Evolutionary conservation across 2,797 vertebrate genomes (phyloP), one percentile per base, ranked within the genome.

Genomic region (Macroramphosus scolopax): DNA sequence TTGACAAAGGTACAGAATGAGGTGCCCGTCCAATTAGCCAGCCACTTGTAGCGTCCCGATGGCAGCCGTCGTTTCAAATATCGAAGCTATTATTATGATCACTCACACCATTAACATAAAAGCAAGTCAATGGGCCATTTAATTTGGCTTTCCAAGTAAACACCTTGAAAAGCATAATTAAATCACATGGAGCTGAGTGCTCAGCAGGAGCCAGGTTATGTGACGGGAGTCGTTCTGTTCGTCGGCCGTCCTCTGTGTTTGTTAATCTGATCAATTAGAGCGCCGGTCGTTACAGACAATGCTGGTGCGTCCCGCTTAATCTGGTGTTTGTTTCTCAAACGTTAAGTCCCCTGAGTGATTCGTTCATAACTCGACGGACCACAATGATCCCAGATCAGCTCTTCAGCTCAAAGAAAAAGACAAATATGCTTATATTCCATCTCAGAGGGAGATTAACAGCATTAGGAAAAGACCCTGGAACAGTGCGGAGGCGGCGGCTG

Each of bases 11-110:
- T 72, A 57, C 31, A 68, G 67, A 80, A 75, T 55, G 55, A 74
- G 63, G 69, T 55, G 38, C 57, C 52, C 34, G 61, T 77, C 68
- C 82, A 78, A 81, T 88, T 83, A 84, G 64, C 53, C 26, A 52
- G 45, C 54, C 63, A 62, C 59, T 82, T 68, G 48, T 56, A 44
- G 57, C 28, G 37, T 56, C 63, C 45, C 51, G 33, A 7, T 7
- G n/a, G 51, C 39, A 46, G 36, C 35, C 37, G 22, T 26, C 37
- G 50, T 73, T 75, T 70, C 17, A 78, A 77, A 77, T 49, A 60
- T 17, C 37, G 39, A 41, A 52, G 72, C 52, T 51, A 46, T 72
- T 77, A 72, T 58, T 64, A 60, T 58, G 33, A 68, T 62, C 47
- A 45, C 26, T 30, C 29, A 44, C 37, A 5, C 26, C 26, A 64